Percentiles rank a stretch among this genome's conserved stretches.
phyloP scores from a whole-genome alignment of 2,797 vertebrate genomes.

The Muscicapa comitata region DNA sequence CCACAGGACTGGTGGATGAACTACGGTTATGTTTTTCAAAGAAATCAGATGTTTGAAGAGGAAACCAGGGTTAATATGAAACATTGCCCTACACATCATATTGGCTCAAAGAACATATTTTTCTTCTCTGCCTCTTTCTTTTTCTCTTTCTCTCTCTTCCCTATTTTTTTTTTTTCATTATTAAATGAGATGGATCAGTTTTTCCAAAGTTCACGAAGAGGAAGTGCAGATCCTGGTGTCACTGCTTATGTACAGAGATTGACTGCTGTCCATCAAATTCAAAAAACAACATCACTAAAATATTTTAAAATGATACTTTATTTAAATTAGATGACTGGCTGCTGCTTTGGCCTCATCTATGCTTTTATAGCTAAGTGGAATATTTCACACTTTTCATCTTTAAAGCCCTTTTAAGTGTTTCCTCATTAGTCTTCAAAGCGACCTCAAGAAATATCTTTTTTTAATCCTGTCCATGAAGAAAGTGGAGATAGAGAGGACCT shows the following conservation, averaged over 20 bases:
- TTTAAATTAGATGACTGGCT: neutral
- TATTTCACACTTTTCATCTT: neutral
- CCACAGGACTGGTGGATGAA: neutral
- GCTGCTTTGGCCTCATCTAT: neutral
- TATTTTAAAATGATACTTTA: neutral
- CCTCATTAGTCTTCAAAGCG: neutral
- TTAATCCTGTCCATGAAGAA: neutral
- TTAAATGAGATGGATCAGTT: neutral
- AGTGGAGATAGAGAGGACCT: neutral
- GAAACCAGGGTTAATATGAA: constrained; percentile 40
- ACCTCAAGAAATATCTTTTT: neutral
- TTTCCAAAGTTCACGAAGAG: constrained; percentile 1
- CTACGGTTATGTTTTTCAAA: constrained; percentile 26
- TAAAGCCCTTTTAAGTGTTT: neutral
- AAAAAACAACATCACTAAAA: neutral
- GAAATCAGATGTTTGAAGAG: constrained; percentile 9
- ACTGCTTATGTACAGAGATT: neutral
- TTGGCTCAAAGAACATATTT: neutral
- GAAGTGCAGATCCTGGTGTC: neutral
- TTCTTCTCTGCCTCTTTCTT: neutral
- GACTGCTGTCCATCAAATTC: neutral
- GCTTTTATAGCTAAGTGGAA: neutral
- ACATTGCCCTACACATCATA: neutral
- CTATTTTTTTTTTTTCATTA: constrained; percentile 11
- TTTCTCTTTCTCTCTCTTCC: neutral